Conservation (phyloP, 1,140 invertebrate genomes). For the Lordiphosa collinella region DNA sequence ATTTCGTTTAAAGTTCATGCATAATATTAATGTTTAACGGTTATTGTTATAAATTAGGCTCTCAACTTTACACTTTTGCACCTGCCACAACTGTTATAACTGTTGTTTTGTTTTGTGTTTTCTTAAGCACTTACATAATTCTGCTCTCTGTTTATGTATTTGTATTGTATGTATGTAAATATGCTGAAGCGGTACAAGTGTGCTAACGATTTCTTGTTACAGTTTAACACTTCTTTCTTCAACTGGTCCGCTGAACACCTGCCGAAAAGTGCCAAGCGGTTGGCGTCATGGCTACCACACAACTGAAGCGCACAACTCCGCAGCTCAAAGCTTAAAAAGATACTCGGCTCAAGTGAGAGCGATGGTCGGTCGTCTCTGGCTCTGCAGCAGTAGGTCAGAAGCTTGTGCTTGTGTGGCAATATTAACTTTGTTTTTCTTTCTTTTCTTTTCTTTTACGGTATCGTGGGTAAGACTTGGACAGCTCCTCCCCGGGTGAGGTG, state of each 20-base stretch:
- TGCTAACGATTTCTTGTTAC: slow-evolving; percentile 6
- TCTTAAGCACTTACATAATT: too few species aligned
- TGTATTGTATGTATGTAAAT: background rate
- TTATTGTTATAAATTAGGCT: too few species aligned
- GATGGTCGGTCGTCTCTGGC: background rate
- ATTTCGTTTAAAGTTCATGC: too few species aligned
- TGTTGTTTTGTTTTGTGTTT: too few species aligned
- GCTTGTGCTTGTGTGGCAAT: slow-evolving; percentile 6
- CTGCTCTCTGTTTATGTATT: background rate
- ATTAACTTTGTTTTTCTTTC: slow-evolving; percentile 22
- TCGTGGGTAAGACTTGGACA: slow-evolving; percentile 36
- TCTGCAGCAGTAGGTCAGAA: slow-evolving; percentile 4
- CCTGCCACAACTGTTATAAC: too few species aligned
- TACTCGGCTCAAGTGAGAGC: slow-evolving; percentile 1
- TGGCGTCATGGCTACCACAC: slow-evolving; percentile 7
- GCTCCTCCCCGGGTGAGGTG: background rate
- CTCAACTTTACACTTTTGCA: too few species aligned
- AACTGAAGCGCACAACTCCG: slow-evolving; percentile 7
- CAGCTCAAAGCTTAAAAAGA: slow-evolving; percentile 7
- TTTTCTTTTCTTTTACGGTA: slow-evolving; percentile 33
- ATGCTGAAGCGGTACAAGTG: slow-evolving; percentile 4
- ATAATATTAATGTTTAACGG: too few species aligned
- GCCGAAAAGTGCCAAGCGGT: slow-evolving; percentile 11
- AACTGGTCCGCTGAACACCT: slow-evolving; percentile 33
- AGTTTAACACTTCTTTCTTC: slow-evolving; percentile 24